Conservation (phyloP, 2,888 invertebrate species). For the Embidobia sp. region DNA sequence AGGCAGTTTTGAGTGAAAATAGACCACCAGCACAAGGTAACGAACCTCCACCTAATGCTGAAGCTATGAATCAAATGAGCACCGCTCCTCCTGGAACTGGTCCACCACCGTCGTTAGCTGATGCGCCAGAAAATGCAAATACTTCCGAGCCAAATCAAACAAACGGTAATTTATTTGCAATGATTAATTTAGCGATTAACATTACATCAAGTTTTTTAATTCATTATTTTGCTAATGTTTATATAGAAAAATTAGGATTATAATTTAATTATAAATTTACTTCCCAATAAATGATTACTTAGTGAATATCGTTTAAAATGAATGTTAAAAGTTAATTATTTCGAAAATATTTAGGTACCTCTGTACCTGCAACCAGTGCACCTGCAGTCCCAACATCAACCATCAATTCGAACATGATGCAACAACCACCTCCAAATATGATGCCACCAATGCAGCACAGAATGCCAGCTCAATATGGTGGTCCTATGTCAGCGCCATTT, state of each 20-base stretch:
- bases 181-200: too few species aligned
- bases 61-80: slow-evolving; percentile 76
- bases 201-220: background rate
- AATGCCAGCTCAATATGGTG: slow-evolving; percentile 83
- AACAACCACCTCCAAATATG: slow-evolving; percentile 77
- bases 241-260: too few species aligned
- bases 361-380: slow-evolving; percentile 63
- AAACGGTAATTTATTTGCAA: slow-evolving; percentile 70
- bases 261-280: too few species aligned
- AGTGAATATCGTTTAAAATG: too few species aligned
- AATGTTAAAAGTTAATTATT: too few species aligned
- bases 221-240: too few species aligned
- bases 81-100: slow-evolving; percentile 79
- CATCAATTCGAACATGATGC: slow-evolving; percentile 79
- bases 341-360: too few species aligned
- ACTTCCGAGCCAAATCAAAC: slow-evolving; percentile 72
- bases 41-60: slow-evolving; percentile 70
- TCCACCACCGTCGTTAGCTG: slow-evolving; percentile 77
- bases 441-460: slow-evolving; percentile 80
- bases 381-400: slow-evolving; percentile 72
- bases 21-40: slow-evolving; percentile 79
- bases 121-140: slow-evolving; percentile 72
- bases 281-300: too few species aligned
- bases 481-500: slow-evolving; percentile 82
- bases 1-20: slow-evolving; percentile 75